These are phyloP conservation scores for Leptogaster cylindrica DNA, from an alignment of 2,888 invertebrate species.

Conservation along the genomic window DNA sequence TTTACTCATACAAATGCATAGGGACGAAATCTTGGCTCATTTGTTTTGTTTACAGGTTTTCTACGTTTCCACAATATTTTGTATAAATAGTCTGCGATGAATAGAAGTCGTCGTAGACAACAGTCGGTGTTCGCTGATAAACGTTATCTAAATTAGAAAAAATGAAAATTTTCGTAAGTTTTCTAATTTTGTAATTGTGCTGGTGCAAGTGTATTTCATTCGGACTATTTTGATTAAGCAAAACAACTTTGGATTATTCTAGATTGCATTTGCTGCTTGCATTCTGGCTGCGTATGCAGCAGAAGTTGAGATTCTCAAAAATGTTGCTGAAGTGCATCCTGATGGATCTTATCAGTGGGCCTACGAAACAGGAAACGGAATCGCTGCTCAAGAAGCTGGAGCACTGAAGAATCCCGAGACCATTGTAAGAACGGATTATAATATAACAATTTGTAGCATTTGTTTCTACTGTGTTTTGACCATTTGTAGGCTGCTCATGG, in stretches of 20 bases:
- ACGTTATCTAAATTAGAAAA: constrained; percentile 6
- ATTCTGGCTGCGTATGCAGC: constrained; percentile 26
- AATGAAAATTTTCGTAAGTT: constrained; percentile 30
- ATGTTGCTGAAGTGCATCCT: constrained; percentile 56
- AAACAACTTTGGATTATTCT: constrained; percentile 2
- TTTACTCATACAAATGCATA: neutral
- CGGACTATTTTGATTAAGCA: neutral
- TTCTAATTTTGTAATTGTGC: neutral
- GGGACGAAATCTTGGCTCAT: neutral
- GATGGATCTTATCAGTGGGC: constrained; percentile 68
- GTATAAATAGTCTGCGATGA: constrained; percentile 22
- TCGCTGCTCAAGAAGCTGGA: constrained; percentile 61
- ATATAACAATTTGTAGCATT: constrained; percentile 63
- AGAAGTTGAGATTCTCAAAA: constrained; percentile 8
- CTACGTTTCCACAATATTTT: constrained; percentile 19
- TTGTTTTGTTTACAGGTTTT: constrained; percentile 9
- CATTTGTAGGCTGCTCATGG: constrained; percentile 56
- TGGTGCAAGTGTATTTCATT: neutral
- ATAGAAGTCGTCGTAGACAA: constrained; percentile 10
- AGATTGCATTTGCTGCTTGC: constrained; percentile 29
- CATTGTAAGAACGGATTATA: neutral
- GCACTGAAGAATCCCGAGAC: constrained; percentile 17
- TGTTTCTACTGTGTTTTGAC: constrained; percentile 60
- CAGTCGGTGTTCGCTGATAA: constrained; percentile 15
- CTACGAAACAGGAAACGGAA: constrained; percentile 71